A percentile compares a stretch with the other conserved stretches of the same genome.
These are phyloP conservation scores for Malurus alboscapulatus DNA, from an alignment of 2,113 vertebrate genomes.

Conservation along the genomic window DNA sequence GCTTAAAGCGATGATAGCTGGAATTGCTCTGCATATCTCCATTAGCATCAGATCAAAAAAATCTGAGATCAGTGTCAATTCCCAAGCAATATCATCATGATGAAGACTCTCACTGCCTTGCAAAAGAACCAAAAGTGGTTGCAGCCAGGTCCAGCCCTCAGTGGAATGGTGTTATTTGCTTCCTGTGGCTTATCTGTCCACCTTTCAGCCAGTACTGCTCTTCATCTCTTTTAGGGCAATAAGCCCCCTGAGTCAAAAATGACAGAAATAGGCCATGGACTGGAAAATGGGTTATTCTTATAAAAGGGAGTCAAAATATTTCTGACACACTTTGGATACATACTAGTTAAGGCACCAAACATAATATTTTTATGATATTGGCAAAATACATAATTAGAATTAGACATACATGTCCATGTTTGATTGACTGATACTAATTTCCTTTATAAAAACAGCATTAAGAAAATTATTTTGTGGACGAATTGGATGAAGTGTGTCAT, in stretches of 20 bases:
- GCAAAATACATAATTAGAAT: neutral
- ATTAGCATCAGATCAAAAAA: neutral
- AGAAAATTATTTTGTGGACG: slow-evolving; percentile 21
- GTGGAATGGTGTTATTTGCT: neutral
- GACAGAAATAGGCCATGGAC: neutral
- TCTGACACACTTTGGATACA: neutral
- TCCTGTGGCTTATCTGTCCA: neutral
- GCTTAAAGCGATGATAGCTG: neutral
- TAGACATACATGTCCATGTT: neutral
- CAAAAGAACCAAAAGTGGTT: neutral
- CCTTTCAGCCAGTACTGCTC: neutral
- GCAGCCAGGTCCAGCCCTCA: neutral
- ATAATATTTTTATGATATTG: neutral
- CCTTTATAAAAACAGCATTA: slow-evolving; percentile 12
- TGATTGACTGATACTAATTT: slow-evolving; percentile 32
- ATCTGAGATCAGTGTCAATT: neutral
- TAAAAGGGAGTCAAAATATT: neutral
- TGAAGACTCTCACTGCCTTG: neutral
- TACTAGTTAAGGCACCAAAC: neutral
- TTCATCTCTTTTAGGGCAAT: neutral
- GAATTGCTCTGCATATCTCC: neutral
- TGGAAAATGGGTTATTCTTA: neutral
- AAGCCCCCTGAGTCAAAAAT: neutral
- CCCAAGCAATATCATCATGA: neutral
- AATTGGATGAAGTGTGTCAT: neutral